phyloP scores from a whole-genome alignment of 2,888 invertebrate species.

The Cryptus viduatorius region DNA sequence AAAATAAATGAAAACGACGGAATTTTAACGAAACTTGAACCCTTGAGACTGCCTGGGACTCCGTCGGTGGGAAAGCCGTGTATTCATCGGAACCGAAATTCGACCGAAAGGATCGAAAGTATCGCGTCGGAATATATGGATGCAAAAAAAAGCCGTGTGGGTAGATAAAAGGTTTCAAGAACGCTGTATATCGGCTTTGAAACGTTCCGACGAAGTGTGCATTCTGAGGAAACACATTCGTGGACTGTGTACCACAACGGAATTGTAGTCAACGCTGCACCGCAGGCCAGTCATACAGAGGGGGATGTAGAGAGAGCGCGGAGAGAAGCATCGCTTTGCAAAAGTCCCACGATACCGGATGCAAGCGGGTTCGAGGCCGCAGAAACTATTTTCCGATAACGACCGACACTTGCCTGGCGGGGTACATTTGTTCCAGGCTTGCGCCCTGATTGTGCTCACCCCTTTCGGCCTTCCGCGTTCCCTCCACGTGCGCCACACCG shows the following conservation, averaged over 20 bases:
- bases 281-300: slow-evolving; percentile 22
- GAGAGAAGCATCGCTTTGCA: slow-evolving; percentile 43
- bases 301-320: slow-evolving; percentile 25
- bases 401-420: slow-evolving; percentile 76
- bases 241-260: slow-evolving; percentile 7
- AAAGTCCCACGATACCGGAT: slow-evolving; percentile 55
- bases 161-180: neutral
- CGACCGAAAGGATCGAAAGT: too few relatives aligned
- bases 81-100: neutral
- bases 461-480: slow-evolving; percentile 66
- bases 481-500: slow-evolving; percentile 45
- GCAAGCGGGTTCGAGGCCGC: slow-evolving; percentile 72
- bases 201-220: slow-evolving; percentile 18
- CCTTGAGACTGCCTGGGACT: neutral
- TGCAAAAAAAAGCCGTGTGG: neutral
- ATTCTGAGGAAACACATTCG: slow-evolving; percentile 46
- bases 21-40: neutral
- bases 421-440: slow-evolving; percentile 81
- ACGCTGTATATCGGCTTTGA: neutral
- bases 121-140: neutral
- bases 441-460: slow-evolving; percentile 79
- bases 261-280: slow-evolving; percentile 22
- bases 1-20: neutral
- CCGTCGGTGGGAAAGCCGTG: neutral
- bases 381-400: slow-evolving; percentile 82